A percentile compares a stretch with the other conserved stretches of the same genome.
Conservation (phyloP, 2,113 vertebrate species). For the Lepidothrix coronata region DNA sequence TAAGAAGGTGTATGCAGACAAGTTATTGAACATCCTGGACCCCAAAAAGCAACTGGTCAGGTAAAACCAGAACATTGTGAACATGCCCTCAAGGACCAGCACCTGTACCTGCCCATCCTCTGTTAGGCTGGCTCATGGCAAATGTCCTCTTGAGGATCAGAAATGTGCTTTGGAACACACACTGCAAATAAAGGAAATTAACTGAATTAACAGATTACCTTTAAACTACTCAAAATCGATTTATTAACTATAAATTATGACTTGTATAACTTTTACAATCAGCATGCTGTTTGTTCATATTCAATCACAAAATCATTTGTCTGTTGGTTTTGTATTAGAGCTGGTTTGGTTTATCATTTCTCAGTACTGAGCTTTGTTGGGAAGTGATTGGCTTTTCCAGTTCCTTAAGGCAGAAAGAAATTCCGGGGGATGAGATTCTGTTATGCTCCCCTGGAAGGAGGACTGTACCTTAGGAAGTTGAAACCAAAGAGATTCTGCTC, state of each 20-base stretch:
- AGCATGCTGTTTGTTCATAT: not conserved
- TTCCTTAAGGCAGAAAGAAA: not conserved
- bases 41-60: conserved; percentile 98
- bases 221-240: not conserved
- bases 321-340: not conserved
- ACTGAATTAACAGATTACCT: not conserved
- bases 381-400: not conserved
- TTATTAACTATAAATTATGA: not conserved
- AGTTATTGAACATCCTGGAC: conserved; percentile 98
- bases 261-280: not conserved
- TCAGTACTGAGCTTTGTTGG: not conserved
- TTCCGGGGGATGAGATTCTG: not conserved
- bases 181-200: not conserved
- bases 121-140: not conserved
- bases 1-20: conserved; percentile 99
- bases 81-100: not conserved
- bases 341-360: not conserved
- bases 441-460: not conserved
- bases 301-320: not conserved
- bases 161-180: not conserved
- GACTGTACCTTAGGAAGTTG: not conserved
- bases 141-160: not conserved
- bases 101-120: not conserved
- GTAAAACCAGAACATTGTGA: conserved; percentile 69
- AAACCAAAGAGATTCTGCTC: not conserved